Conservation (phyloP, 2,797 vertebrate genomes). For the Notamacropus eugenii region DNA sequence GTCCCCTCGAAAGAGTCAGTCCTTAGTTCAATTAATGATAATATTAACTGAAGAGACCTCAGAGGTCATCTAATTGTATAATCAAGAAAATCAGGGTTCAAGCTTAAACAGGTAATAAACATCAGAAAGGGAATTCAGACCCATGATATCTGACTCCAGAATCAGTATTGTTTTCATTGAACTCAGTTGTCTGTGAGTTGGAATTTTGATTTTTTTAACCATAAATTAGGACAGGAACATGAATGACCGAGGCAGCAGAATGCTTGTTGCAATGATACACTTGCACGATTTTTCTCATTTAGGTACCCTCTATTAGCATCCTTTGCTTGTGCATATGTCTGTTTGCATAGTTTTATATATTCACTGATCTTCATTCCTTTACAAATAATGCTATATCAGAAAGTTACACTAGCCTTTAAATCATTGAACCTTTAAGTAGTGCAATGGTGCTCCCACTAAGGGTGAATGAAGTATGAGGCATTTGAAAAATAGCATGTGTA, state of each 20-base stretch:
- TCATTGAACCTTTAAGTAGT: not conserved
- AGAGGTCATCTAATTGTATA: not conserved
- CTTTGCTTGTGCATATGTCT: not conserved
- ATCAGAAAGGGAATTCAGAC: not conserved
- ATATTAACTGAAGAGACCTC: not conserved
- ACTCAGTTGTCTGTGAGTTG: not conserved
- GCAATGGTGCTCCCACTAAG: not conserved
- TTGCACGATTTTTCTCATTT: not conserved
- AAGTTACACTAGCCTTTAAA: not conserved
- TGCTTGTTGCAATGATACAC: not conserved
- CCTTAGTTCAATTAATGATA: not conserved
- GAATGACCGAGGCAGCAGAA: not conserved
- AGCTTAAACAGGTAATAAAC: not conserved
- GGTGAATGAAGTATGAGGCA: not conserved
- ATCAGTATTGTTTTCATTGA: not conserved
- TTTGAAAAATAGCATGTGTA: not conserved
- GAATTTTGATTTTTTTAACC: not conserved
- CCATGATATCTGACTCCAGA: not conserved
- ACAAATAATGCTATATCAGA: not conserved
- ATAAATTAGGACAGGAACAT: not conserved
- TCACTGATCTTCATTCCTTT: not conserved
- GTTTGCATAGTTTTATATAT: not conserved
- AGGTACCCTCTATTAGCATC: not conserved
- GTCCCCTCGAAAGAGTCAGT: not conserved
- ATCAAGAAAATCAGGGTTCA: not conserved